These are phyloP conservation scores for Abramis brama DNA, from an alignment of 2,113 vertebrate species.

Conservation along the genomic window DNA sequence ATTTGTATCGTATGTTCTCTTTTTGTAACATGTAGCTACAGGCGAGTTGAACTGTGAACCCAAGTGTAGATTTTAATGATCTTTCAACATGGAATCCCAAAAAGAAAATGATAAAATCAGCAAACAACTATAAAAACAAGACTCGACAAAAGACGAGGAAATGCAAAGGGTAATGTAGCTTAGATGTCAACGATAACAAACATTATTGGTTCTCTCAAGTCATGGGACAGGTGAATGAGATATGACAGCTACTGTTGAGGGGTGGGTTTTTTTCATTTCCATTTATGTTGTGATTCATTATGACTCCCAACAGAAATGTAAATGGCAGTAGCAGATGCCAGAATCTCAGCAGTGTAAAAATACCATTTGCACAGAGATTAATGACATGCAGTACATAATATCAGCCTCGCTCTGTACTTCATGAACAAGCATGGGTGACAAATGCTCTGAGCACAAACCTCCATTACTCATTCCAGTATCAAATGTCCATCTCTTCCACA, in stretches of 20 bases:
- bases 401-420: conserved; percentile 35
- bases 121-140: not conserved
- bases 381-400: conserved; percentile 52
- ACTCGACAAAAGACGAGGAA: not conserved
- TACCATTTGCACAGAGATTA: conserved; percentile 51
- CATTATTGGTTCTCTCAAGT: not conserved
- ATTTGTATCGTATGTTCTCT: not conserved
- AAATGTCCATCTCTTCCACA: conserved; percentile 47
- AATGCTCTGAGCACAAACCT: conserved; percentile 32
- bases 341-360: conserved; percentile 37
- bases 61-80: conserved; percentile 5
- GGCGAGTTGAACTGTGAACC: conserved; percentile 15
- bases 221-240: not conserved
- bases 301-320: conserved; percentile 38
- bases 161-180: not conserved
- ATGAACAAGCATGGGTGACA: conserved; percentile 46
- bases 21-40: not conserved
- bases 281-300: conserved; percentile 45
- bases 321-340: conserved; percentile 49
- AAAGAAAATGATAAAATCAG: not conserved
- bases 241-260: not conserved
- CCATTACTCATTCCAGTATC: conserved; percentile 55
- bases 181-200: not conserved
- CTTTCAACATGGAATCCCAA: not conserved
- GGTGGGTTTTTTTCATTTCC: conserved; percentile 1